phyloP scores from a whole-genome alignment of 2,888 invertebrate species.

The Orchestes rusci region DNA sequence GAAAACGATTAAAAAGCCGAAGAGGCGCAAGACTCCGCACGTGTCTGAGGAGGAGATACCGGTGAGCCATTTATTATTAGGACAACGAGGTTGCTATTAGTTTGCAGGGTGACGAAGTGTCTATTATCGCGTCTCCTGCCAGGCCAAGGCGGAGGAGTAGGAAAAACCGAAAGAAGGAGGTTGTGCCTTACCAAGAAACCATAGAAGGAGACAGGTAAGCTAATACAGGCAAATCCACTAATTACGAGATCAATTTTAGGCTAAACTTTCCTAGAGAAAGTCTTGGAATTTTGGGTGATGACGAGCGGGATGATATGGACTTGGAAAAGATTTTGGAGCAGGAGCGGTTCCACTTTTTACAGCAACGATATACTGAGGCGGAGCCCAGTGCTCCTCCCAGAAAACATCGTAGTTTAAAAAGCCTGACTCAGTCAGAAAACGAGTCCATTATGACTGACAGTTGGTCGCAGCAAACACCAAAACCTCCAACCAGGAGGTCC shows the following conservation, averaged over 20 bases:
- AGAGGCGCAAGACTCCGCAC: conserved; percentile 42
- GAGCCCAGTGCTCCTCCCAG: conserved; percentile 40
- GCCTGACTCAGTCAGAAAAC: conserved; percentile 40
- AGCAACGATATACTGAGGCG: not conserved
- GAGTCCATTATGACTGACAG: conserved; percentile 34
- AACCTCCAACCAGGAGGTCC: conserved; percentile 5
- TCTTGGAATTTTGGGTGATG: conserved; percentile 33
- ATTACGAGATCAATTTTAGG: conserved; percentile 9
- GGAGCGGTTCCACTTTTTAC: no score
- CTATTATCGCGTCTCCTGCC: conserved; percentile 39
- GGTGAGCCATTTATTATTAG: no score
- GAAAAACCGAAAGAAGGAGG: conserved; percentile 29
- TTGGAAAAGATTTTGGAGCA: no score
- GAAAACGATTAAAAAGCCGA: conserved; percentile 42
- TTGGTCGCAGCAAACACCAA: not conserved
- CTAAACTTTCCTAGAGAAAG: conserved; percentile 28
- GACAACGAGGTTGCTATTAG: no score
- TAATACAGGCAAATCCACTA: no score
- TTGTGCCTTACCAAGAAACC: conserved; percentile 43
- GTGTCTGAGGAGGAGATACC: conserved; percentile 39
- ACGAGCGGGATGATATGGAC: conserved; percentile 37
- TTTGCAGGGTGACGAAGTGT: conserved; percentile 18
- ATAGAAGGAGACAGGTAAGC: conserved; percentile 19
- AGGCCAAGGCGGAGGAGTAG: conserved; percentile 52
- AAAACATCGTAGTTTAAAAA: conserved; percentile 40